Conservation (phyloP, 2,113 vertebrate species). For the Lamprologus callipterus region DNA sequence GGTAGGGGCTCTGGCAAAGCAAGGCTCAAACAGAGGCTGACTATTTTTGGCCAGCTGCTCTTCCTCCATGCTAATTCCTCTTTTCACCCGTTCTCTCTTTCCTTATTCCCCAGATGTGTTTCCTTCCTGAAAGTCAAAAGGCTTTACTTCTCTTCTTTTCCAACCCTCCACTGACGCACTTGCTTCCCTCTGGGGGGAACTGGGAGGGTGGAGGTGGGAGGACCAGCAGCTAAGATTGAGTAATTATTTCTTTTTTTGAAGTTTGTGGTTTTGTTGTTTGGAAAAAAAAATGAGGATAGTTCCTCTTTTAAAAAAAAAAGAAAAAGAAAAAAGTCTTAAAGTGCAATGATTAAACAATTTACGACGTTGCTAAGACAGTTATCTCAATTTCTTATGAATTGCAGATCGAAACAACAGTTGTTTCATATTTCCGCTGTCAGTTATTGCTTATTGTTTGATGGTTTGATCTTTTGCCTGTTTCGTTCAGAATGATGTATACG, state of each 20-base stretch:
- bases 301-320: conserved; percentile 24
- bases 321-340: neutral
- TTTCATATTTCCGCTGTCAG: neutral
- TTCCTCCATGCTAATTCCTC: conserved; percentile 65
- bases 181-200: conserved; percentile 42
- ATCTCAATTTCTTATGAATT: neutral
- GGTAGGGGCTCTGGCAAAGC: conserved; percentile 24
- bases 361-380: neutral
- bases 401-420: neutral
- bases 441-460: neutral
- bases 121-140: conserved; percentile 72
- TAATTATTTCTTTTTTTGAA: conserved; percentile 64
- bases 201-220: conserved; percentile 38
- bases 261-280: conserved; percentile 61
- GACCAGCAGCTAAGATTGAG: conserved; percentile 58
- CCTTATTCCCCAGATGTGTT: conserved; percentile 67
- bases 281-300: conserved; percentile 47
- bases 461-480: neutral
- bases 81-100: conserved; percentile 64
- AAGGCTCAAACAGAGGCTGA: conserved; percentile 22
- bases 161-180: conserved; percentile 58
- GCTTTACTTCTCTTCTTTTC: conserved; percentile 68
- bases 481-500: neutral
- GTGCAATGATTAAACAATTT: neutral
- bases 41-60: conserved; percentile 60